phyloP scores from a whole-genome alignment of 2,888 invertebrate species.

The Epiblema foenella region DNA sequence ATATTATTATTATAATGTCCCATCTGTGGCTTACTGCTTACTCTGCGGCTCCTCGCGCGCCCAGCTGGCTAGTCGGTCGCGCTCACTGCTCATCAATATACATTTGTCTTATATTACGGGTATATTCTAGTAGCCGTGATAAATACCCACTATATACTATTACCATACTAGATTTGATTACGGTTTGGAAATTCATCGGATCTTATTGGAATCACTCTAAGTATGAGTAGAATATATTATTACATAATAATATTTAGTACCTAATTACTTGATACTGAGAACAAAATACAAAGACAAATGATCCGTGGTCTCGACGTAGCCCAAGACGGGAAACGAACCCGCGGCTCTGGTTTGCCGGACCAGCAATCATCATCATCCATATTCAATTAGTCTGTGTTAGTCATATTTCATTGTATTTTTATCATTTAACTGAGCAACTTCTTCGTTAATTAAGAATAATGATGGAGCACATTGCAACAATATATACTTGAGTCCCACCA shows the following conservation, averaged over 20 bases:
- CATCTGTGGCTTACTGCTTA: neutral
- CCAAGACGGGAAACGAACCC: too few species aligned
- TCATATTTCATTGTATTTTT: too few species aligned
- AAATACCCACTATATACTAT: conserved; percentile 36
- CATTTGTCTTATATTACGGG: conserved; percentile 50
- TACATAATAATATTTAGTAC: neutral
- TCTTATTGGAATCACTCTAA: conserved; percentile 15
- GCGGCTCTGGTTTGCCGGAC: too few species aligned
- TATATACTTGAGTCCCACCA: too few species aligned
- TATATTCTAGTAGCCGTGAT: conserved; percentile 47
- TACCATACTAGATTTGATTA: conserved; percentile 27
- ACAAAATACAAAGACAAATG: too few species aligned
- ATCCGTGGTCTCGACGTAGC: too few species aligned
- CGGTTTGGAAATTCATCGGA: conserved; percentile 14
- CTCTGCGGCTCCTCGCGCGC: conserved; percentile 58
- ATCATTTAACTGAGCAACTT: too few species aligned
- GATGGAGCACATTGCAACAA: too few species aligned
- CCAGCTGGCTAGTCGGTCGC: conserved; percentile 61
- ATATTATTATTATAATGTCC: neutral
- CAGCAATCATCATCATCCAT: too few species aligned
- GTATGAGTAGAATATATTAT: neutral
- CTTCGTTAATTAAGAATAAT: too few species aligned
- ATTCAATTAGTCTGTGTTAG: too few species aligned
- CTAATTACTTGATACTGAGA: neutral
- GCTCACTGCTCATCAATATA: conserved; percentile 67